These are phyloP conservation scores for Phaedon cochleariae DNA, from an alignment of 2,888 invertebrate genomes.

Conservation along the genomic window DNA sequence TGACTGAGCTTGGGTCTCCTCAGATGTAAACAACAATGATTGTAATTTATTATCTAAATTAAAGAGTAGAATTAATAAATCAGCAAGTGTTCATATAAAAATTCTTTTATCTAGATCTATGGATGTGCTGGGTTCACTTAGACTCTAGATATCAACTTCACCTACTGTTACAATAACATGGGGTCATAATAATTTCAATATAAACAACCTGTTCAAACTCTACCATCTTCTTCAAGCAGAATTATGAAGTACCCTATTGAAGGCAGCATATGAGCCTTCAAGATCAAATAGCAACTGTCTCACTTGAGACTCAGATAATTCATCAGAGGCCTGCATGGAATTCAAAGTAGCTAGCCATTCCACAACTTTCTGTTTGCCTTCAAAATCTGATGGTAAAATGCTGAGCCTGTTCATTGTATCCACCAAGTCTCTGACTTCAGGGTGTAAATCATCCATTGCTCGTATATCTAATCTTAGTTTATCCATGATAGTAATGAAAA, in stretches of 20 bases:
- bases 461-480: slow-evolving; percentile 93
- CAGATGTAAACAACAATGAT: too few relatives aligned
- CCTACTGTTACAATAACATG: too few relatives aligned
- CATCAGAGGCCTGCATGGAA: slow-evolving; percentile 96
- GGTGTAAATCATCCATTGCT: slow-evolving; percentile 98
- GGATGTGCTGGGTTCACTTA: too few relatives aligned
- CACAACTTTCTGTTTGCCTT: slow-evolving; percentile 88
- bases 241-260: slow-evolving; percentile 91
- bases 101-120: too few relatives aligned
- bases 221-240: slow-evolving; percentile 36
- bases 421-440: slow-evolving; percentile 89
- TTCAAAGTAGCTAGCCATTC: slow-evolving; percentile 93
- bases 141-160: too few relatives aligned
- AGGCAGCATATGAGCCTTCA: slow-evolving; percentile 95
- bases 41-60: too few relatives aligned
- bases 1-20: too few relatives aligned
- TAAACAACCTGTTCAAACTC: background rate
- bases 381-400: slow-evolving; percentile 90
- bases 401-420: slow-evolving; percentile 96
- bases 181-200: too few relatives aligned
- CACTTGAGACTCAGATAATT: slow-evolving; percentile 92
- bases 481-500: slow-evolving; percentile 99
- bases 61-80: too few relatives aligned
- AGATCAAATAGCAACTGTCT: slow-evolving; percentile 96
- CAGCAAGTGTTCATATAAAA: too few relatives aligned